phyloP scores from a whole-genome alignment of 2,113 vertebrate genomes.

The Erythrolamprus reginae region DNA sequence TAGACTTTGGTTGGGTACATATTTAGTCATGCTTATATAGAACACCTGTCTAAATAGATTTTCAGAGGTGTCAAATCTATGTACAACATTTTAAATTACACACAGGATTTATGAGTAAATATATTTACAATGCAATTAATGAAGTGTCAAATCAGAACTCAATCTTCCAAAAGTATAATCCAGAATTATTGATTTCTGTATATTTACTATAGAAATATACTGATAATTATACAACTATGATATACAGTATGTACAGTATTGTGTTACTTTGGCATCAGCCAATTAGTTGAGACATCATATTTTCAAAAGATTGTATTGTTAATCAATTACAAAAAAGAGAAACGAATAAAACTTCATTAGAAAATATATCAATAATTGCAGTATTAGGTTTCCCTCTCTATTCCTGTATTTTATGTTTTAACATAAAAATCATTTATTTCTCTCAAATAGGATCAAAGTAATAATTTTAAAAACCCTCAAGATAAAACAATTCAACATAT shows the following conservation, averaged over 20 bases:
- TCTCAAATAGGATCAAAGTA: conserved; percentile 15
- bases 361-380: neutral
- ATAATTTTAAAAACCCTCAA: conserved; percentile 13
- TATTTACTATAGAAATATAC: neutral
- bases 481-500: conserved; percentile 12
- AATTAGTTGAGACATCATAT: neutral
- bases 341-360: neutral
- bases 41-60: neutral
- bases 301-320: neutral
- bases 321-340: neutral
- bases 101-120: neutral
- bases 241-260: neutral
- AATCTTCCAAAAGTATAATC: neutral
- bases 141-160: neutral
- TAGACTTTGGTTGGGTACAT: neutral
- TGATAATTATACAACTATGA: neutral
- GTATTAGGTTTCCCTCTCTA: neutral
- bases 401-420: neutral
- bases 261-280: neutral
- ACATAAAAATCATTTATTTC: conserved; percentile 47
- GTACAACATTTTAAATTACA: neutral
- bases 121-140: neutral
- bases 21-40: neutral
- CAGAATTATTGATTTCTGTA: neutral
- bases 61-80: neutral